Percentiles rank a stretch among this genome's conserved stretches.
Conservation (phyloP, 2,888 invertebrate species). For the Conomelus anceps region DNA sequence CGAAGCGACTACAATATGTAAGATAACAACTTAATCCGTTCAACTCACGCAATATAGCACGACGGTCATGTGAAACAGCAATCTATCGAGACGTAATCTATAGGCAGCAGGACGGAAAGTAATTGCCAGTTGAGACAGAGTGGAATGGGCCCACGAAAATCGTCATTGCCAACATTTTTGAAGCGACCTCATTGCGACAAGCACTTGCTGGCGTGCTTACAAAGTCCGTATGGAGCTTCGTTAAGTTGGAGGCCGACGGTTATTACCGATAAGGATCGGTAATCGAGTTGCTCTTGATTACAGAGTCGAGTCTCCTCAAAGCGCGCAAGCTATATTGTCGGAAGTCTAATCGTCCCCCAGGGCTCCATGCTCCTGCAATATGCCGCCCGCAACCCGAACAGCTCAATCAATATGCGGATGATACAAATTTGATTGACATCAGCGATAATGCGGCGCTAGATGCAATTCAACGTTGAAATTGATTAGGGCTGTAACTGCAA, state of each 20-base stretch:
- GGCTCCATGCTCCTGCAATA: not conserved
- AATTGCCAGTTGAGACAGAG: not conserved
- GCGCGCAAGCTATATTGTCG: not conserved
- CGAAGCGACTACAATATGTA: not conserved
- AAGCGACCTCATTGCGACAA: too few relatives aligned
- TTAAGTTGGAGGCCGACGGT: not conserved
- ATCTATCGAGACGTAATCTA: not conserved
- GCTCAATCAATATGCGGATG: not conserved
- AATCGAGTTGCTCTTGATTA: not conserved
- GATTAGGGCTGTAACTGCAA: not conserved
- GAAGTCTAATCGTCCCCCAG: not conserved
- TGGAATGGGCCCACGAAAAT: not conserved
- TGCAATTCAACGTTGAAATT: not conserved
- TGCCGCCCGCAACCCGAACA: not conserved
- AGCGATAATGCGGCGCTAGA: not conserved
- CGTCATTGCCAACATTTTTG: not conserved
- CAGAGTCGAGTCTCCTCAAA: not conserved
- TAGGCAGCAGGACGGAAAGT: not conserved
- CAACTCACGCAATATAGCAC: not conserved
- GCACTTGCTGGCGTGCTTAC: not conserved
- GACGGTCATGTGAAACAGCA: not conserved
- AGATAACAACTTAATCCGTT: not conserved
- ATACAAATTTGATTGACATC: not conserved
- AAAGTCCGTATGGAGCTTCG: not conserved
- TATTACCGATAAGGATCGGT: not conserved